These are phyloP conservation scores for Carassius carassius DNA, from an alignment of 2,113 vertebrate genomes.

Conservation along the genomic window DNA sequence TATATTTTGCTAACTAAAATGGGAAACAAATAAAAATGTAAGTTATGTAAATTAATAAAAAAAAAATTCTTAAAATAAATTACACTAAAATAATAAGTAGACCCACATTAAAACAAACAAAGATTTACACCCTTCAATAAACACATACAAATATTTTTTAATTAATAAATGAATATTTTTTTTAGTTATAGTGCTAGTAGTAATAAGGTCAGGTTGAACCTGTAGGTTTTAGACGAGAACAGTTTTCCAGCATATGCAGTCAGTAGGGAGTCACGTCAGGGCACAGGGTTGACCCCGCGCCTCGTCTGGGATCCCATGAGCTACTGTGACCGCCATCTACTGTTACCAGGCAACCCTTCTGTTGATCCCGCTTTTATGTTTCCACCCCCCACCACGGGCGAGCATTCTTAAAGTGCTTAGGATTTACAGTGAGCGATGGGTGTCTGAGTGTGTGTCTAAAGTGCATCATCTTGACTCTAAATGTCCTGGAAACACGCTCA, in stretches of 20 bases:
- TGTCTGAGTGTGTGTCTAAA: slow-evolving; percentile 39
- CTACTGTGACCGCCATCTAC: slow-evolving; percentile 38
- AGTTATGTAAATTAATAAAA: neutral
- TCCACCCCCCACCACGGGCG: slow-evolving; percentile 30
- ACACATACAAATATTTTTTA: neutral
- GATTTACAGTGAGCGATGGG: slow-evolving; percentile 52
- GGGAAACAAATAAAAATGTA: neutral
- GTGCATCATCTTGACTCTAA: slow-evolving; percentile 44
- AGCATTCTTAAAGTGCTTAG: slow-evolving; percentile 62
- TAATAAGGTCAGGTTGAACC: neutral
- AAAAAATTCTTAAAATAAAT: neutral
- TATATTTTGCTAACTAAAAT: neutral
- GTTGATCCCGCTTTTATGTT: slow-evolving; percentile 50
- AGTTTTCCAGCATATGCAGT: slow-evolving; percentile 1
- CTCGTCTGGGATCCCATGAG: slow-evolving; percentile 43
- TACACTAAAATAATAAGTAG: neutral
- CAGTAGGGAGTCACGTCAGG: slow-evolving; percentile 5
- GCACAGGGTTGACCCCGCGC: slow-evolving; percentile 28
- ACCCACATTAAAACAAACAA: neutral
- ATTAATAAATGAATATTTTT: neutral
- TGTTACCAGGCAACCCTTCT: slow-evolving; percentile 56
- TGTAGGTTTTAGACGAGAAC: neutral
- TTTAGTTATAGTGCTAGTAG: neutral
- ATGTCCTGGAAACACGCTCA: slow-evolving; percentile 38
- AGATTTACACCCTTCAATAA: neutral